A percentile compares a stretch with the other conserved stretches of the same genome.
These are phyloP conservation scores for Falcunculus frontatus DNA, from an alignment of 2,113 vertebrate genomes.

Conservation along the genomic window DNA sequence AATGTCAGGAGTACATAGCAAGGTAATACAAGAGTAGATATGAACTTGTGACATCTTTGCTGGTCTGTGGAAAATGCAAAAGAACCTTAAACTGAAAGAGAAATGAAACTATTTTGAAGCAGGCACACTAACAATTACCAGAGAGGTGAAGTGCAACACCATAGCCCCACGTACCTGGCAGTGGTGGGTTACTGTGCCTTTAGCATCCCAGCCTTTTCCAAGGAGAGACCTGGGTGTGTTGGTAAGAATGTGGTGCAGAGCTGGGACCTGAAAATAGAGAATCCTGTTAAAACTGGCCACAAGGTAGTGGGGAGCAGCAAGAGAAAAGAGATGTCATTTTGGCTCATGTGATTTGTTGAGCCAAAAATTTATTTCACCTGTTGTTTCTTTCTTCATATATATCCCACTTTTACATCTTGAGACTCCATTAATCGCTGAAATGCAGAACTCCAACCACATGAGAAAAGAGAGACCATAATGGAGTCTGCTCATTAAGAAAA, in stretches of 20 bases:
- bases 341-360: neutral
- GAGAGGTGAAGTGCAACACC: neutral
- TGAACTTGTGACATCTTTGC: neutral
- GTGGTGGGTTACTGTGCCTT: neutral
- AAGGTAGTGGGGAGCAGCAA: neutral
- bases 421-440: slow-evolving; percentile 6
- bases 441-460: neutral
- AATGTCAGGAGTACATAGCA: neutral
- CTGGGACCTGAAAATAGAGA: neutral
- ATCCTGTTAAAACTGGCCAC: neutral
- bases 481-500: neutral
- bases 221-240: neutral
- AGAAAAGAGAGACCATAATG: neutral
- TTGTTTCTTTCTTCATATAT: neutral
- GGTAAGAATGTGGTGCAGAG: neutral
- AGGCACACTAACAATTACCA: neutral
- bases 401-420: neutral
- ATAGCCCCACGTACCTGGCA: accelerated
- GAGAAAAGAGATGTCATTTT: neutral
- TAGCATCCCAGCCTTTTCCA: neutral
- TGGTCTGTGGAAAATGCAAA: neutral
- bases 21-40: neutral
- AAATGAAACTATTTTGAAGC: neutral
- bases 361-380: neutral
- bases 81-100: neutral